These are phyloP conservation scores for Nyctibius bracteatus DNA, from an alignment of 2,113 vertebrate species.

Conservation along the genomic window DNA sequence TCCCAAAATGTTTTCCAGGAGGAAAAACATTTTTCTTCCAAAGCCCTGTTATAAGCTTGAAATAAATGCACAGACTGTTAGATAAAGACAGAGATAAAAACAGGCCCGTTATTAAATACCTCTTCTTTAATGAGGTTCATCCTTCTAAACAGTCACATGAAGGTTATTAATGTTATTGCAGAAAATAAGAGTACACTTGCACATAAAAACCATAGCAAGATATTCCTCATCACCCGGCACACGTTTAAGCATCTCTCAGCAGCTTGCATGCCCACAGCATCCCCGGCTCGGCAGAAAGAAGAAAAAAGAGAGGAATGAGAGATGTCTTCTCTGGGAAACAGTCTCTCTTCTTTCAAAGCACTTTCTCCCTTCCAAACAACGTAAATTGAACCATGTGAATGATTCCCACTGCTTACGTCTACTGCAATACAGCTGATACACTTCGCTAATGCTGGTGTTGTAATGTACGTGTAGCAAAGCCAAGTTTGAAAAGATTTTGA, in stretches of 20 bases:
- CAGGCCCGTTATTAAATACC: slow-evolving; percentile 50
- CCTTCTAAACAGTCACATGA: slow-evolving; percentile 13
- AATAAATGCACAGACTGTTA: slow-evolving; percentile 24
- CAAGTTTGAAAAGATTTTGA: not conserved
- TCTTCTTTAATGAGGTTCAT: slow-evolving; percentile 54
- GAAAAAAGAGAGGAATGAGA: slow-evolving; percentile 8
- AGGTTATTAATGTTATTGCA: slow-evolving; percentile 31
- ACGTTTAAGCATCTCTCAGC: not conserved
- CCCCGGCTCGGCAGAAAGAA: not conserved
- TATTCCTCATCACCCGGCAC: slow-evolving; percentile 13
- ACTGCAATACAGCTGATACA: not conserved
- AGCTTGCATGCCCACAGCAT: not conserved
- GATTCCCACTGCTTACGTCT: not conserved
- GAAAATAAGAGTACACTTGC: not conserved
- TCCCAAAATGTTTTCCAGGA: not conserved
- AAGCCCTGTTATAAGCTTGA: slow-evolving; percentile 22
- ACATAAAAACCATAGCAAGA: not conserved
- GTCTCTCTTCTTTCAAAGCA: not conserved
- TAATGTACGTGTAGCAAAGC: too few relatives aligned
- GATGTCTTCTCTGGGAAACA: not conserved
- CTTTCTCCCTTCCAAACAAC: not conserved
- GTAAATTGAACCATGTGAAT: not conserved
- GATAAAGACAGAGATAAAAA: slow-evolving; percentile 61
- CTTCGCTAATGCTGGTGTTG: fast-evolving
- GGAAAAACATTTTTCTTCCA: slow-evolving; percentile 27